Base-by-base conservation (phyloP, 2,888 invertebrate genomes). In the Empis livida region DNA sequence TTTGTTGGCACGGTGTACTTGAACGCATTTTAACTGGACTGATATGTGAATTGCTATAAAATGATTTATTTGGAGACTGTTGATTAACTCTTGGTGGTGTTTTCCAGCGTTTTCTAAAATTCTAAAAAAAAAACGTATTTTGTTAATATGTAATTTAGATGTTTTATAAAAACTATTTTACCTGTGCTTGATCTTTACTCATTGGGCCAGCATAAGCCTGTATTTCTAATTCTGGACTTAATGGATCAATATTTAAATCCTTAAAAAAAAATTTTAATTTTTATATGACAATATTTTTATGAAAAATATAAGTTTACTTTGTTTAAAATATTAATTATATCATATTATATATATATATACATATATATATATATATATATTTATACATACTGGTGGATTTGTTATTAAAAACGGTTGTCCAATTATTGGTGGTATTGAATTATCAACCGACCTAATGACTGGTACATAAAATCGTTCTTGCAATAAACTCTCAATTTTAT, bases 201-300 rank as follows among this genome's bases (percentile, higher is more conserved):
- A 94, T 93, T 15, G 95, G 95, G 1, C 95, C 95, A 10, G 93
- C 94, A 69, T 83, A 83, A 1, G 93, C 94, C 59, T 79, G 79
- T 54, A 90, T 84, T 73, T 86, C 84, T 56, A 82, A 64, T 42
- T 80, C 75, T 1, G 85, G 82, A 56, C 77, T 79, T 10, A 84
- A 66, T 0, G 80, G 80, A 64, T 85, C 80, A 10, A 56, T 61
- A 59, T 78, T 79, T 49, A 82, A 67, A 37, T 73, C 75, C 85
- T 86, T n/a, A n/a, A n/a, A n/a, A n/a, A n/a, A n/a, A 59, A 11
- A 38, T 9, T 38, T 38, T 9, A 38, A 38, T 14, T 15, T 9
- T 15, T 38, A 8, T 15, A 38, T n/a, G 16, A 14, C n/a, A 23
- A n/a, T 30, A 30, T 43, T 9, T 30, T 16, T 17, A 30, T 32